Conservation (phyloP, 2,888 invertebrate genomes). For the Agrochola circellaris region DNA sequence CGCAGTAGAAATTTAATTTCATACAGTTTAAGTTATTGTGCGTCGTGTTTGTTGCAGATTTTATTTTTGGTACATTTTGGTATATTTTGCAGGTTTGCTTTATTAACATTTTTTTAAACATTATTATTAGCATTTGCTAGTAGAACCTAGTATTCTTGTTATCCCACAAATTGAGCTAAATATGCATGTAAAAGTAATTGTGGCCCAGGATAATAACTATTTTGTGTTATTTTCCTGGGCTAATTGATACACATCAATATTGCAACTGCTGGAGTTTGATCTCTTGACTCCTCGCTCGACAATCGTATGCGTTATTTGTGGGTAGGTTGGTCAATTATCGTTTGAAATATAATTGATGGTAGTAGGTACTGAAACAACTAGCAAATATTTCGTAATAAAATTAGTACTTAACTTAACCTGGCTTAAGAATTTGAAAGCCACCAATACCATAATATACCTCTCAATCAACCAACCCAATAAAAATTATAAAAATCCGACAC, state of each 20-base stretch:
- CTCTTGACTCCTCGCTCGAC: neutral
- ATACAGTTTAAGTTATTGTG: conserved; percentile 60
- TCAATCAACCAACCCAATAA: neutral
- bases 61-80: conserved; percentile 15
- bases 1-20: conserved; percentile 64
- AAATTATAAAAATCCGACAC: conserved; percentile 4
- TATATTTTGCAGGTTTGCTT: neutral
- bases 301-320: neutral
- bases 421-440: neutral
- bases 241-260: neutral
- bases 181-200: neutral
- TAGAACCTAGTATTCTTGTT: neutral
- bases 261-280: too few species aligned
- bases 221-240: neutral
- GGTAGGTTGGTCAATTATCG: neutral
- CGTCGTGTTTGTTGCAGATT: conserved; percentile 52
- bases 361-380: neutral
- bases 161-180: neutral
- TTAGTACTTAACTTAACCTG: neutral
- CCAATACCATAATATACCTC: neutral
- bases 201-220: neutral
- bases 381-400: neutral
- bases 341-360: neutral
- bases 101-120: neutral
- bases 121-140: neutral